phyloP scores from a whole-genome alignment of 2,888 invertebrate genomes.

The Meandrusa payeni region DNA sequence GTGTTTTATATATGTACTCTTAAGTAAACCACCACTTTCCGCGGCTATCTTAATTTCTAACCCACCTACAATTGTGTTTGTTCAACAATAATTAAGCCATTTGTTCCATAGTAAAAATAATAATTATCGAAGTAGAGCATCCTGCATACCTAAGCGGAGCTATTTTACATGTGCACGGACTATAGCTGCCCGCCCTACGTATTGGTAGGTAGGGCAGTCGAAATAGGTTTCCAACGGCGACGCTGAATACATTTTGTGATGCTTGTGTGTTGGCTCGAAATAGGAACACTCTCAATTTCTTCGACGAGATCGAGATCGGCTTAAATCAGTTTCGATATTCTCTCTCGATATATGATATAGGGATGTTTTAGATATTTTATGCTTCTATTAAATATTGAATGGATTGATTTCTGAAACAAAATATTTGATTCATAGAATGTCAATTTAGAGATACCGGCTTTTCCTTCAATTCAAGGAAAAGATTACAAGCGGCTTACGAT shows the following conservation, averaged over 20 bases:
- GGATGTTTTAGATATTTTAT: slow-evolving; percentile 7
- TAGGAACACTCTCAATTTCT: slow-evolving; percentile 55
- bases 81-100: no score
- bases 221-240: slow-evolving; percentile 71
- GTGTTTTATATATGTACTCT: no score
- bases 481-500: no score
- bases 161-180: slow-evolving; percentile 79
- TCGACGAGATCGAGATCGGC: slow-evolving; percentile 40
- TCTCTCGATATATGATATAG: slow-evolving; percentile 1
- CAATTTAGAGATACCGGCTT: no score
- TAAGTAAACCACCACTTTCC: no score
- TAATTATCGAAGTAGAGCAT: slow-evolving; percentile 52
- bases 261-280: slow-evolving; percentile 59
- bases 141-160: slow-evolving; percentile 43
- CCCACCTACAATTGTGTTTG: no score
- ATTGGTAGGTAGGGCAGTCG: slow-evolving; percentile 67
- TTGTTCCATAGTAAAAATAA: slow-evolving; percentile 10
- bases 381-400: not conserved
- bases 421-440: no score
- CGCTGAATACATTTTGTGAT: slow-evolving; percentile 70
- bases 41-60: no score
- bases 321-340: slow-evolving; percentile 45
- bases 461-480: no score
- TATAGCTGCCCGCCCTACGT: slow-evolving; percentile 71
- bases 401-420: no score